phyloP scores from a whole-genome alignment of 2,888 invertebrate species.

The Maniola hyperantus region DNA sequence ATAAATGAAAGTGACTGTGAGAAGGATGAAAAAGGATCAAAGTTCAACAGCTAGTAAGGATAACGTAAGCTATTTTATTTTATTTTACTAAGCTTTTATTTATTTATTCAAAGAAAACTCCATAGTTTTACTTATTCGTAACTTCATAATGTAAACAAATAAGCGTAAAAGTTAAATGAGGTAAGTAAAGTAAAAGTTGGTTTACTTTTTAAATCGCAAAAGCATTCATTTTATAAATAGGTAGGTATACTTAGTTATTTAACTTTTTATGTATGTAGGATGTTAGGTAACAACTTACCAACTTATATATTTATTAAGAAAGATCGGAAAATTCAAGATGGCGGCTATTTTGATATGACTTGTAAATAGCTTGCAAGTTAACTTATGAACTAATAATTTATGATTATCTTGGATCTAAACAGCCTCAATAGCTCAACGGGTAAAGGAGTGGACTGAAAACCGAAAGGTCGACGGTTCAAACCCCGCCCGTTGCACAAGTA shows the following conservation, averaged over 20 bases:
- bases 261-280: too few species aligned
- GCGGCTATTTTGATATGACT: background rate
- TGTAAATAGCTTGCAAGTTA: background rate
- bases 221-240: background rate
- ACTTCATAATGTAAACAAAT: too few species aligned
- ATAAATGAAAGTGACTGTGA: background rate
- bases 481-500: too few species aligned
- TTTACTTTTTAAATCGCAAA: background rate
- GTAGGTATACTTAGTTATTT: too few species aligned
- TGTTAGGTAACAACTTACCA: too few species aligned
- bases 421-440: too few species aligned
- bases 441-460: too few species aligned
- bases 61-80: conserved; percentile 6
- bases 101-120: background rate
- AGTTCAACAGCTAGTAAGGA: background rate
- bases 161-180: too few species aligned
- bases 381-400: too few species aligned
- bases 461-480: too few species aligned
- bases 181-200: background rate
- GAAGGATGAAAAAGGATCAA: conserved; percentile 10
- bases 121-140: background rate
- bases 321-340: conserved; percentile 1
- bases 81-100: background rate
- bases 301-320: too few species aligned
- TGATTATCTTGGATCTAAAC: too few species aligned